A percentile compares a stretch with the other conserved stretches of the same genome.
These are phyloP conservation scores for Gopherus flavomarginatus DNA, from an alignment of 2,113 vertebrate genomes.

Conservation along the genomic window DNA sequence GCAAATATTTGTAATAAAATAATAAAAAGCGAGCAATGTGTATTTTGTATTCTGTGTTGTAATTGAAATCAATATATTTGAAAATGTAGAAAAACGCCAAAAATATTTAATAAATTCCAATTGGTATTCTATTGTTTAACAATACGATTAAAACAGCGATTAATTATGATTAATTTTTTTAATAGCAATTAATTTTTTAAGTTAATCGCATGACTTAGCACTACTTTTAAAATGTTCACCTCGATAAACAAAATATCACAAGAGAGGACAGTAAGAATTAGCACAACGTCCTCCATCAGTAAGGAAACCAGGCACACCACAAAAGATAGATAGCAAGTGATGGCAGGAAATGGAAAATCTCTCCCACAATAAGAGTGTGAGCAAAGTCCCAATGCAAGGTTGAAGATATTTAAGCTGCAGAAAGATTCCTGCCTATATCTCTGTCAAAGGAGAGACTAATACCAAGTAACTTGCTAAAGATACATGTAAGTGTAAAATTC, in stretches of 20 bases:
- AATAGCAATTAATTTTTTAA: too few relatives aligned
- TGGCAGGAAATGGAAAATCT: not conserved
- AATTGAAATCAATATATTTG: too few relatives aligned
- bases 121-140: too few relatives aligned
- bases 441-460: fast-evolving
- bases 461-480: not conserved
- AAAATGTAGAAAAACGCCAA: too few relatives aligned
- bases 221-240: not conserved
- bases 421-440: not conserved
- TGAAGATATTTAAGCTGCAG: not conserved
- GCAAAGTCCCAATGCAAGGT: not conserved
- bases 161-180: too few relatives aligned
- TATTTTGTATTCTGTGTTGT: too few relatives aligned
- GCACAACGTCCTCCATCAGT: not conserved
- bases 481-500: not conserved
- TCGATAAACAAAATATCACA: not conserved
- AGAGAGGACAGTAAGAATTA: too few relatives aligned
- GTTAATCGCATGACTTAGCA: too few relatives aligned
- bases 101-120: too few relatives aligned
- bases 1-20: too few relatives aligned
- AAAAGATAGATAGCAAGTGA: not conserved
- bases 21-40: too few relatives aligned
- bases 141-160: too few relatives aligned
- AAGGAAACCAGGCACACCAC: not conserved
- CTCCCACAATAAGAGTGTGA: fast-evolving